These are phyloP conservation scores for Hippolais icterina DNA, from an alignment of 2,113 vertebrate species.

Conservation along the genomic window DNA sequence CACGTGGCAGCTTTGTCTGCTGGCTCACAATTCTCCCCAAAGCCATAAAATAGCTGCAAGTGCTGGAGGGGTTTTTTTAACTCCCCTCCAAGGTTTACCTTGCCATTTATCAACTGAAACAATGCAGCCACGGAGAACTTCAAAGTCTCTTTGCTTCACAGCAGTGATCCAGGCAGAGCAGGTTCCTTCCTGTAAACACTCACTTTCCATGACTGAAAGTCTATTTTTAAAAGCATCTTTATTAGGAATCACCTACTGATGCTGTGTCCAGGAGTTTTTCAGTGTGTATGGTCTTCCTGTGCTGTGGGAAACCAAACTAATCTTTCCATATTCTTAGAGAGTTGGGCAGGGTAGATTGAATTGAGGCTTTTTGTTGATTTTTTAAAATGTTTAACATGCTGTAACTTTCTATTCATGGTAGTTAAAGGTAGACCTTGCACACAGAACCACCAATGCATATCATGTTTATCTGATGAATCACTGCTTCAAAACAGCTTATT, in stretches of 20 bases:
- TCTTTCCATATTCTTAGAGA: neutral
- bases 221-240: neutral
- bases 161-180: neutral
- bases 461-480: neutral
- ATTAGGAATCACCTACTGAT: neutral
- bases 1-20: neutral
- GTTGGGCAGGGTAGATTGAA: neutral
- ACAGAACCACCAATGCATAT: neutral
- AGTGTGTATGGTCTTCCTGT: neutral
- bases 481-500: neutral
- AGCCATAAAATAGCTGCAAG: neutral
- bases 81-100: neutral
- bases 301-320: neutral
- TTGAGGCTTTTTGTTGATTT: fast-evolving
- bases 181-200: conserved; percentile 24
- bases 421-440: neutral
- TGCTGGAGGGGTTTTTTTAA: neutral
- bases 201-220: neutral
- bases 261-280: neutral
- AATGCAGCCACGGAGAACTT: neutral
- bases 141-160: neutral
- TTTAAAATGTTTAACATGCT: neutral
- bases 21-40: neutral
- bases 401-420: neutral
- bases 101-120: neutral